Percentiles rank a stretch among this genome's conserved stretches.
Conservation (phyloP, 1,140 invertebrate genomes). For the Microvelia longipes region DNA sequence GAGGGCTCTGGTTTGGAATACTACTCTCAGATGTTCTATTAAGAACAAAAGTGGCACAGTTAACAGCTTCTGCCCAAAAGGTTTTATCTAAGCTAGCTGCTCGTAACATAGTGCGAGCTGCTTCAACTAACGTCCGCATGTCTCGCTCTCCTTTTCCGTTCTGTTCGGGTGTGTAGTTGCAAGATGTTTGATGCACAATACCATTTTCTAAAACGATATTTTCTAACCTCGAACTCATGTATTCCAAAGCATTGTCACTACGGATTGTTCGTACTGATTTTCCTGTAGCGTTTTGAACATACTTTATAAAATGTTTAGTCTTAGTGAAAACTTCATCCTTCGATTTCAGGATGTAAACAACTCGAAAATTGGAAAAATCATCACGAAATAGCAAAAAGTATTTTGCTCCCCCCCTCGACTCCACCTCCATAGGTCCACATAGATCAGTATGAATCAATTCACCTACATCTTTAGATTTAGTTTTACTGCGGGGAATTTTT, state of each 20-base stretch:
- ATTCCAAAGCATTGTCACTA: background rate
- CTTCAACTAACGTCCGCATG: background rate
- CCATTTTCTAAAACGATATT: slow-evolving; percentile 1
- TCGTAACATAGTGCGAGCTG: background rate
- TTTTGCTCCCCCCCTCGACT: slow-evolving; percentile 12
- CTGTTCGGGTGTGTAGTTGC: slow-evolving; percentile 33
- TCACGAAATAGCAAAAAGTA: slow-evolving; percentile 28
- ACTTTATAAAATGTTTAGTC: background rate
- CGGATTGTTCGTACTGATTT: background rate
- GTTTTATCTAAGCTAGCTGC: background rate
- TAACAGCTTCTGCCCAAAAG: slow-evolving; percentile 7
- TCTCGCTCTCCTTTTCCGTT: slow-evolving; percentile 33
- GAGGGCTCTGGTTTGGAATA: background rate
- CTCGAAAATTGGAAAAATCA: slow-evolving; percentile 22
- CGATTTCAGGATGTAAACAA: slow-evolving; percentile 21
- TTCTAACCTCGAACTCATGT: background rate
- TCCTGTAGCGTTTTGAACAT: background rate
- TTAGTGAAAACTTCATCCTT: slow-evolving; percentile 23
- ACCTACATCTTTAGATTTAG: background rate
- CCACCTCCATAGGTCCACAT: background rate
- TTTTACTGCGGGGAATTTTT: background rate
- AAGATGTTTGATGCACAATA: slow-evolving; percentile 28
- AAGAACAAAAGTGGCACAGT: background rate
- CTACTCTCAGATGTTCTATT: background rate
- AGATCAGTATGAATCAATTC: background rate